Evolutionary conservation across 2,113 vertebrate genomes (phyloP).

Genomic region (Pseudorhombus dupliciocellatus): DNA sequence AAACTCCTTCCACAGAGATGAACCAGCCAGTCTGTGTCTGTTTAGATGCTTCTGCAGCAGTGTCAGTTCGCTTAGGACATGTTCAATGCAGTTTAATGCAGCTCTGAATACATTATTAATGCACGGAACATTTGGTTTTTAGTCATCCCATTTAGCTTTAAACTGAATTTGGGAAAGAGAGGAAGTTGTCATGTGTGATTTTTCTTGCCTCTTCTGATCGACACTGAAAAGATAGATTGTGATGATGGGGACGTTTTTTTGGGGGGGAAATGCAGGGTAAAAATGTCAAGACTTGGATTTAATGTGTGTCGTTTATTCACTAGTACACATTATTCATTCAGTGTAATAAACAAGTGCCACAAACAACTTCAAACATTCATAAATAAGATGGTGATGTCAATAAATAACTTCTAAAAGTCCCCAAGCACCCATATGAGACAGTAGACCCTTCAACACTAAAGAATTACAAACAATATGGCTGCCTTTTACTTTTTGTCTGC

Average conservation of each 20-base stretch:
- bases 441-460: too few species aligned
- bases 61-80: background rate
- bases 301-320: background rate
- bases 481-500: too few species aligned
- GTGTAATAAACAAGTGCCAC: background rate
- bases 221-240: too few species aligned
- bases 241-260: too few species aligned
- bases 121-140: too few species aligned
- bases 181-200: background rate
- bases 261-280: background rate
- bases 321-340: background rate
- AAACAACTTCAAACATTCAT: background rate
- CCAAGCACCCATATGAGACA: too few species aligned
- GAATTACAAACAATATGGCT: too few species aligned
- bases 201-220: too few species aligned
- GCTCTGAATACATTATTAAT: too few species aligned
- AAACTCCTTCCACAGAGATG: conserved; percentile 20
- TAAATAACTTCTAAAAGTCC: too few species aligned
- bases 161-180: background rate
- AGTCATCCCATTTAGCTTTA: too few species aligned
- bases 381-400: background rate
- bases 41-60: background rate
- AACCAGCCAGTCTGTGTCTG: background rate
- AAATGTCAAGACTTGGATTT: background rate
- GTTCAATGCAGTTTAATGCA: too few species aligned